Percentiles rank a stretch among this genome's conserved stretches.
Evolutionary conservation across 2,113 vertebrate genomes (phyloP).

Genomic region (Macroglossus sobrinus): DNA sequence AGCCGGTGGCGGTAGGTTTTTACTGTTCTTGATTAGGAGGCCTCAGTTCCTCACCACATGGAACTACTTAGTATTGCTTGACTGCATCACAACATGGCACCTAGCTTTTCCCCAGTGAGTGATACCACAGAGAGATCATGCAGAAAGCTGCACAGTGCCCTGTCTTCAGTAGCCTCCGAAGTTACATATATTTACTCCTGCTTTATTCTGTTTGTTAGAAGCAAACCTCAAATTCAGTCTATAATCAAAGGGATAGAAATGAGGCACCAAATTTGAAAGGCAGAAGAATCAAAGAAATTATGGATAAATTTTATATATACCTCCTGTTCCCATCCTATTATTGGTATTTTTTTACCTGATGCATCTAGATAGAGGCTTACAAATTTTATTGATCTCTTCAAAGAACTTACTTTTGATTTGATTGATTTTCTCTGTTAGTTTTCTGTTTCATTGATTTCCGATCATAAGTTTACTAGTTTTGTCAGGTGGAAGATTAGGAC

Average conservation of each 20-base stretch:
- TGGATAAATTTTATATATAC: neutral
- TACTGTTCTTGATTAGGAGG: neutral
- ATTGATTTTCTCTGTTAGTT: neutral
- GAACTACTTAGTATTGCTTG: neutral
- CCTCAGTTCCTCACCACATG: neutral
- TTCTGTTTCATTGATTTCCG: neutral
- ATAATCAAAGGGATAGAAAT: neutral
- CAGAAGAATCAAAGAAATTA: neutral
- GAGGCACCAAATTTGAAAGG: neutral
- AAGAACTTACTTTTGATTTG: neutral
- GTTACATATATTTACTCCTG: neutral
- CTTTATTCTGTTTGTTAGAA: slow-evolving; percentile 19
- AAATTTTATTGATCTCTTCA: neutral
- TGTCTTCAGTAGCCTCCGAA: neutral
- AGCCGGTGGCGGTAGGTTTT: neutral
- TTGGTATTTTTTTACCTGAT: neutral
- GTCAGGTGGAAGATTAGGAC: neutral
- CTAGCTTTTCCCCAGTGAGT: neutral
- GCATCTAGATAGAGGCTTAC: neutral
- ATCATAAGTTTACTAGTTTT: neutral
- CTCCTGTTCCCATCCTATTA: neutral
- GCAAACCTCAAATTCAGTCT: neutral
- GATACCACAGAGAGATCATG: neutral
- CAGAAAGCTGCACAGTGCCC: neutral
- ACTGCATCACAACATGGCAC: neutral